Base-by-base conservation (phyloP, 2,888 invertebrate genomes). In the Enchytraeus crypticus region DNA sequence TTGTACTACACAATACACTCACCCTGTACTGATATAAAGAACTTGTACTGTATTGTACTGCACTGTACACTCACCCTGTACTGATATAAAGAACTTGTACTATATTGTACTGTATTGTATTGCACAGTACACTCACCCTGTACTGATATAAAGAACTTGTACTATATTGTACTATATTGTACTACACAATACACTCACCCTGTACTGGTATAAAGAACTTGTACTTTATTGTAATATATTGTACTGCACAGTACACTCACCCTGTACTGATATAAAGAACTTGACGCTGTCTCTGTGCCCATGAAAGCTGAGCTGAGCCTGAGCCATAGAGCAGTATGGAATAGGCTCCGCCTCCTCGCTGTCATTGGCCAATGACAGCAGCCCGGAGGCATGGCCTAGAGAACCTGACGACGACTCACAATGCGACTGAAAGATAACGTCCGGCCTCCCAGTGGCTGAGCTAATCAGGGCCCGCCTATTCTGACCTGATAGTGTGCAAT, bases 261-360 rank as follows among this genome's bases (percentile, higher is more conserved):
- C 53, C 66, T 96, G 95, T 45, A 97, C 95, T 5, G 96, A 89
- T 18, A 96, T 91, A 80, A 98, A 97, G 85, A 98, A 98, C 75
- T 96, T 97, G 57, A 98, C 97, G 29, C 93, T 90, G 80, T 98
- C 97, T 65, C 93, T 85, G 81, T 98, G 98, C 0, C 98, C 98
- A 81, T 98, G 98, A 84, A 98, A 98, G 74, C 95, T 95, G 53
- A 98, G 85, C 81, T 98, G 98, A 58, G 97, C 97, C 81, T 95
- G 93, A 27, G 93, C 92, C 92, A 96, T 93, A 62, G 92, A 90
- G 77, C 95, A 96, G 82, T 87, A 89, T 0, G 96, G 96, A 69
- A 80, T 76, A 43, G 18, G 43, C 38, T 8, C 8, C 38, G 38
- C 8, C 11, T 38, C 18, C 11, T 38, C 38, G 38, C 38, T 38